A percentile compares a stretch with the other conserved stretches of the same genome.
Conservation (phyloP, 2,113 vertebrate species). For the Strigops habroptila region DNA sequence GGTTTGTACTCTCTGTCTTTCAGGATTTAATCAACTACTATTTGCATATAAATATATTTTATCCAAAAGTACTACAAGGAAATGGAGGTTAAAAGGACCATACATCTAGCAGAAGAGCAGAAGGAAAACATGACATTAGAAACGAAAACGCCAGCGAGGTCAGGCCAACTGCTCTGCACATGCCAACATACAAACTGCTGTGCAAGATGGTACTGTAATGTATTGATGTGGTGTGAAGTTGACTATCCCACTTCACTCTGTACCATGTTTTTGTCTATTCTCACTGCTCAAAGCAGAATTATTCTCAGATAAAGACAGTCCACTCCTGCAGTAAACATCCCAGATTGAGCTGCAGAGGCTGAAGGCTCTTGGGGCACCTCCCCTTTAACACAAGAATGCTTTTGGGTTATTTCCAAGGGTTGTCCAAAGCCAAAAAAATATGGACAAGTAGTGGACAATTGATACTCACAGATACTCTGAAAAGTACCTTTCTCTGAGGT, state of each 20-base stretch:
- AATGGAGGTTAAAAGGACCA: neutral
- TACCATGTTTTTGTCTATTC: neutral
- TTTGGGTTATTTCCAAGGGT: neutral
- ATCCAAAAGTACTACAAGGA: neutral
- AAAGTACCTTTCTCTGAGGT: neutral
- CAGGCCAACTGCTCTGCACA: neutral
- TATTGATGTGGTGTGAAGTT: fast-evolving
- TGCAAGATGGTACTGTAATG: neutral
- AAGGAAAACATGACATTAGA: neutral
- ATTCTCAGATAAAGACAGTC: neutral
- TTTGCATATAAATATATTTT: neutral
- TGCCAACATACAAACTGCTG: neutral
- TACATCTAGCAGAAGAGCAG: neutral
- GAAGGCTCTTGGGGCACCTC: neutral
- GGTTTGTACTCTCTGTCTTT: neutral
- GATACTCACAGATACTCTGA: neutral
- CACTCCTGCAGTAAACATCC: neutral
- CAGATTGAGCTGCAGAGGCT: neutral
- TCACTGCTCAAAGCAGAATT: neutral
- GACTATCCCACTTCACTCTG: neutral
- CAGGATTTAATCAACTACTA: neutral
- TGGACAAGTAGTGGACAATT: neutral
- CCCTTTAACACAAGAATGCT: neutral
- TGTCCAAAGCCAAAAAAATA: neutral
- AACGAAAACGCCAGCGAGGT: neutral